These are phyloP conservation scores for Amphipoea lucens DNA, from an alignment of 2,888 invertebrate genomes.

Conservation along the genomic window DNA sequence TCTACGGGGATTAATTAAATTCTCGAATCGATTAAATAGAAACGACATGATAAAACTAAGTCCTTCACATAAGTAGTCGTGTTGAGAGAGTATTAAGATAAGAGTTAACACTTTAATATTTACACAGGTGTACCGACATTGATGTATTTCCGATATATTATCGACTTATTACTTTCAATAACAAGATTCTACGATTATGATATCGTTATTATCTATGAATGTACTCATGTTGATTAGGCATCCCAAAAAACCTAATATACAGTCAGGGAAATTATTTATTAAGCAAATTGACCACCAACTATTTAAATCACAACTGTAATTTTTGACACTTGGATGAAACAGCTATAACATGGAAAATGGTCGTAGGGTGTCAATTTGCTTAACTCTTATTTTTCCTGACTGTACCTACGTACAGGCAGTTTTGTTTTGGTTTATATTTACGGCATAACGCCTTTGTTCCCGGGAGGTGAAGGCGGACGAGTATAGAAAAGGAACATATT, in stretches of 20 bases:
- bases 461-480: neutral
- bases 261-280: neutral
- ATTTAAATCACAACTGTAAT: neutral
- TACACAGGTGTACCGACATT: conserved; percentile 4
- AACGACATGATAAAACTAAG: conserved; percentile 17
- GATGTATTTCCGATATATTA: neutral
- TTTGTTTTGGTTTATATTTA: neutral
- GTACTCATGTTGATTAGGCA: neutral
- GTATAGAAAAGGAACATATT: neutral
- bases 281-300: neutral
- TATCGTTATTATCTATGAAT: neutral
- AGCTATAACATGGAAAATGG: neutral
- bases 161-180: conserved; percentile 14
- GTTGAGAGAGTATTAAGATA: conserved; percentile 36
- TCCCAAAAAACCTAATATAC: neutral
- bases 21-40: conserved; percentile 1
- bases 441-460: neutral
- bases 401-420: neutral
- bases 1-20: conserved; percentile 14
- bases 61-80: conserved; percentile 10
- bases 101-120: conserved; percentile 14
- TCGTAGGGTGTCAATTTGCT: neutral
- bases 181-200: conserved; percentile 2
- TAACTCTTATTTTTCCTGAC: too few relatives aligned
- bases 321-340: neutral